phyloP scores from a whole-genome alignment of 2,888 invertebrate species.

The Escarpia spicata region DNA sequence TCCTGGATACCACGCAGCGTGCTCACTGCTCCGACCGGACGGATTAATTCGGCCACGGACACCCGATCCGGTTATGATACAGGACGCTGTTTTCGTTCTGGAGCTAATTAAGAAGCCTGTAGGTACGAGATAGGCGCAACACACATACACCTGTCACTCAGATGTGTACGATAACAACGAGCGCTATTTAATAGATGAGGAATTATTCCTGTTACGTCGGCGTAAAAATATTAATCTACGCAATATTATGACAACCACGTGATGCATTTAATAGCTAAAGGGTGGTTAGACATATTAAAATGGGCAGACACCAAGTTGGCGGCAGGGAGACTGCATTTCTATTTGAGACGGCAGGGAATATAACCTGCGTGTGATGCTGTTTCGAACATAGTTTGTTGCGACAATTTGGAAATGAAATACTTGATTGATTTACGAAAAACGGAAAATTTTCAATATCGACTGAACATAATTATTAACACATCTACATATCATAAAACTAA shows the following conservation, averaged over 20 bases:
- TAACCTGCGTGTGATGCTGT: too few relatives aligned
- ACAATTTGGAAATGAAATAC: too few relatives aligned
- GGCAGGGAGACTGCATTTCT: background rate
- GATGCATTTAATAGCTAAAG: background rate
- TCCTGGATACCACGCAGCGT: too few relatives aligned
- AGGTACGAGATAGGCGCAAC: background rate
- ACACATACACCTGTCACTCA: background rate
- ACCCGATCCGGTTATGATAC: background rate
- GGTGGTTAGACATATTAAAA: background rate
- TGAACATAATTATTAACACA: too few relatives aligned
- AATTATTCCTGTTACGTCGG: background rate
- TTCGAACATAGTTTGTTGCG: too few relatives aligned
- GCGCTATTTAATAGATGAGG: background rate
- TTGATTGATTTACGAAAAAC: too few relatives aligned
- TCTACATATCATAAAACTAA: too few relatives aligned
- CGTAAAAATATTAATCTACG: background rate
- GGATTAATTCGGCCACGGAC: too few relatives aligned
- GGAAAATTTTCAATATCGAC: too few relatives aligned
- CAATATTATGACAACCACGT: background rate
- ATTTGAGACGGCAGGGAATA: background rate
- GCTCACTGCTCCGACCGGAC: too few relatives aligned
- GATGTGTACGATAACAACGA: background rate
- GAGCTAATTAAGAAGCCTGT: conserved; percentile 3
- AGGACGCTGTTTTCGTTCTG: background rate
- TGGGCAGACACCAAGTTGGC: background rate